Evolutionary conservation across 2,888 invertebrate genomes (phyloP).

Genomic region (Sminthurinus aureus): DNA sequence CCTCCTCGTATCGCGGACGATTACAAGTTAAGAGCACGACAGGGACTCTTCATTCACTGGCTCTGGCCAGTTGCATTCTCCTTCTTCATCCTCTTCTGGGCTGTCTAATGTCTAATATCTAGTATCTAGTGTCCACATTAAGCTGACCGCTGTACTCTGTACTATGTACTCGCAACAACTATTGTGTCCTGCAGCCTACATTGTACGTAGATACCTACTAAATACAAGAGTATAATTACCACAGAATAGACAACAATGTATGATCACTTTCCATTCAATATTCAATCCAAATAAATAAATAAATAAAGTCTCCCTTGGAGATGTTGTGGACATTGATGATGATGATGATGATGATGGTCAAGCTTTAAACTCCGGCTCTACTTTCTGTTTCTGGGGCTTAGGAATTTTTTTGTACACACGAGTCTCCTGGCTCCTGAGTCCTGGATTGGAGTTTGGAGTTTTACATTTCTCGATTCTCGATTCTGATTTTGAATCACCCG

Average conservation of each 20-base stretch:
- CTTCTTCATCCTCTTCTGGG: background rate
- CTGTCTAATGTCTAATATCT: background rate
- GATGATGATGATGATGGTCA: background rate
- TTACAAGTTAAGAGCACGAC: constrained; percentile 37
- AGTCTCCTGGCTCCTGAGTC: no score
- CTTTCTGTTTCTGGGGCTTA: background rate
- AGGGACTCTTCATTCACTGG: constrained; percentile 38
- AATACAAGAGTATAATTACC: no score
- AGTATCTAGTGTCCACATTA: constrained; percentile 13
- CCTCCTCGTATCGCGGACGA: constrained; percentile 15
- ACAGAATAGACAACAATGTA: no score
- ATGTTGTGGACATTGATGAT: background rate
- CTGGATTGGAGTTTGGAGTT: background rate
- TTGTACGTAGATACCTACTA: background rate
- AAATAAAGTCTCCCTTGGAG: no score
- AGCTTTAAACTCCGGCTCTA: background rate
- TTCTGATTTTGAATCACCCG: background rate
- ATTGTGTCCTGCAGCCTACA: background rate
- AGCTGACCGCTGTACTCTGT: constrained; percentile 1
- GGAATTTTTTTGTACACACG: constrained; percentile 10
- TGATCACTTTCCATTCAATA: no score
- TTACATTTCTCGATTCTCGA: background rate
- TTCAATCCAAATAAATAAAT: no score
- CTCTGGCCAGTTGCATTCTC: background rate
- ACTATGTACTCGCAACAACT: background rate